Evolutionary conservation across 2,113 vertebrate genomes (phyloP).

Genomic region (Tor tambroides): DNA sequence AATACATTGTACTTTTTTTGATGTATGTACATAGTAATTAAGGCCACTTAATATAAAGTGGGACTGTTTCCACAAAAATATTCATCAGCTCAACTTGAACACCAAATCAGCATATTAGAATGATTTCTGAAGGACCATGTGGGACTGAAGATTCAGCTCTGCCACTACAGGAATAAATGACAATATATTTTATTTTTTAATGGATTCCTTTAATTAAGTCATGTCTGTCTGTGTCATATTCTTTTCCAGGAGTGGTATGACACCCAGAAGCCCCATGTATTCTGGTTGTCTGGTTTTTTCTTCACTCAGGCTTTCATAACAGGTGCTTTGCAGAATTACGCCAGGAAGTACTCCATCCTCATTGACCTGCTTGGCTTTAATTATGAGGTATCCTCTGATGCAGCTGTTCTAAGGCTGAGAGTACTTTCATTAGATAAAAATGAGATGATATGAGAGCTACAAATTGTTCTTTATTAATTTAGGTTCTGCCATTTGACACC

Average conservation of each 20-base stretch:
- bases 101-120: too few species aligned
- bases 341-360: slow-evolving; percentile 90
- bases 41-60: too few species aligned
- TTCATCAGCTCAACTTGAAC: too few species aligned
- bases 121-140: too few species aligned
- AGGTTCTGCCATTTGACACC: slow-evolving; percentile 74
- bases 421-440: background rate
- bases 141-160: too few species aligned
- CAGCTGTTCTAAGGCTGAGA: background rate
- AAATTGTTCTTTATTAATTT: slow-evolving; percentile 3
- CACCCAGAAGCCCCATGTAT: slow-evolving; percentile 83
- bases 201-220: too few species aligned
- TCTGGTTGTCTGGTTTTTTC: slow-evolving; percentile 97
- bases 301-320: slow-evolving; percentile 97
- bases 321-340: slow-evolving; percentile 95
- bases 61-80: too few species aligned
- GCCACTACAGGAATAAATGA: too few species aligned
- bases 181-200: too few species aligned
- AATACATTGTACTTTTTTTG: too few species aligned
- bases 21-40: too few species aligned
- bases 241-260: slow-evolving; percentile 84
- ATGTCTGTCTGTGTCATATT: too few species aligned
- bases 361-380: slow-evolving; percentile 91
- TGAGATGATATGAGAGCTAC: background rate
- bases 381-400: slow-evolving; percentile 82